Evolutionary conservation across 2,797 vertebrate species (phyloP).

Genomic region (Clarias fuscus): DNA sequence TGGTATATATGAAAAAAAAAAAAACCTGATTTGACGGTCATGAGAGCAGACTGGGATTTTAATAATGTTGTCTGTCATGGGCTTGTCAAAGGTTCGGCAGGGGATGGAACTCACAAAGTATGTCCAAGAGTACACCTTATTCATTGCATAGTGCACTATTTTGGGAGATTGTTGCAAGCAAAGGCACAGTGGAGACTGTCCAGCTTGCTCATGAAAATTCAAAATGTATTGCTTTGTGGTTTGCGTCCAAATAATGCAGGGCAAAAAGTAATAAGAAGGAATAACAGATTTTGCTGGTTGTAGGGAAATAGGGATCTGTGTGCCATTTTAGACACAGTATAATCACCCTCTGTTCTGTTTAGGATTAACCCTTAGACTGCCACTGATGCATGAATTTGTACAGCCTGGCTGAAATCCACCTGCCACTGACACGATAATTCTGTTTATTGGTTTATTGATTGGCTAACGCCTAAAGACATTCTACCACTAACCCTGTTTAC

Average conservation of each 20-base stretch:
- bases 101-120: not conserved
- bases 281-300: not conserved
- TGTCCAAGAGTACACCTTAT: not conserved
- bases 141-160: not conserved
- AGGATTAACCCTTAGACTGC: too few species aligned
- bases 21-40: not conserved
- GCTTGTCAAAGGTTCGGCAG: not conserved
- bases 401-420: too few species aligned
- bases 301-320: not conserved
- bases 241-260: not conserved
- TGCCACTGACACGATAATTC: too few species aligned
- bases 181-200: not conserved
- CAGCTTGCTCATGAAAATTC: slow-evolving; percentile 9
- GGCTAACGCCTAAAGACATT: too few species aligned
- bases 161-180: not conserved
- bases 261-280: not conserved
- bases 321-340: too few species aligned
- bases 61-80: not conserved
- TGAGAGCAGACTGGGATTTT: not conserved
- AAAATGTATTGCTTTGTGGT: not conserved
- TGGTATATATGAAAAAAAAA: not conserved
- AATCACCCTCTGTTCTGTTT: not conserved
- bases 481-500: too few species aligned
- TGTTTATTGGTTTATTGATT: too few species aligned
- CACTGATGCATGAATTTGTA: too few species aligned